phyloP scores from a whole-genome alignment of 2,113 vertebrate genomes.

The Microtus ochrogaster region DNA sequence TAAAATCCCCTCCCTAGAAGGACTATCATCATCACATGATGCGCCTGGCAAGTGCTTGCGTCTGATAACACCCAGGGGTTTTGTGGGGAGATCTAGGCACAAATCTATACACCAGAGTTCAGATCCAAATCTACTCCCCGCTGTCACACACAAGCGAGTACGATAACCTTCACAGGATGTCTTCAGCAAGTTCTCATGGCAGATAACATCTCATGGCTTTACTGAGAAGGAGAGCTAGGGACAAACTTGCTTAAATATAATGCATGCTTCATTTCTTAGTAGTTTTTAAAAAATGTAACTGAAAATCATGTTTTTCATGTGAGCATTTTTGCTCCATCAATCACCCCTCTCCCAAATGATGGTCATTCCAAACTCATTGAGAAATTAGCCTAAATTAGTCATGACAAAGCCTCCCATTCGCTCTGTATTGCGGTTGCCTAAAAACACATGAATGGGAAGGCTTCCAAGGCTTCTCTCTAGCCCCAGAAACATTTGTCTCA shows the following conservation, averaged over 20 bases:
- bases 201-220: background rate
- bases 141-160: background rate
- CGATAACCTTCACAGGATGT: background rate
- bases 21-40: conserved; percentile 1
- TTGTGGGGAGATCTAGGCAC: conserved; percentile 48
- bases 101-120: conserved; percentile 60
- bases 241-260: background rate
- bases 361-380: conserved; percentile 31
- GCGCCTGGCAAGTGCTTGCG: background rate
- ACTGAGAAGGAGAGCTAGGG: background rate
- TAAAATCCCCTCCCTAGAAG: background rate
- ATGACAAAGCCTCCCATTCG: background rate
- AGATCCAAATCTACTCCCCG: conserved; percentile 46
- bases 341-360: background rate
- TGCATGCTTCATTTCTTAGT: conserved; percentile 60
- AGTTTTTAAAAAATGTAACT: conserved; percentile 65
- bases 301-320: conserved; percentile 42
- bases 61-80: background rate
- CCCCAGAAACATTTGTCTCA: background rate
- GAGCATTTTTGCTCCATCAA: conserved; percentile 27
- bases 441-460: background rate
- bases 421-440: background rate
- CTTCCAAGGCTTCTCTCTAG: background rate
- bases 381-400: background rate
- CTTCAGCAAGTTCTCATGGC: background rate